These are phyloP conservation scores for Pemphredon lugubris DNA, from an alignment of 2,888 invertebrate species.

Conservation along the genomic window DNA sequence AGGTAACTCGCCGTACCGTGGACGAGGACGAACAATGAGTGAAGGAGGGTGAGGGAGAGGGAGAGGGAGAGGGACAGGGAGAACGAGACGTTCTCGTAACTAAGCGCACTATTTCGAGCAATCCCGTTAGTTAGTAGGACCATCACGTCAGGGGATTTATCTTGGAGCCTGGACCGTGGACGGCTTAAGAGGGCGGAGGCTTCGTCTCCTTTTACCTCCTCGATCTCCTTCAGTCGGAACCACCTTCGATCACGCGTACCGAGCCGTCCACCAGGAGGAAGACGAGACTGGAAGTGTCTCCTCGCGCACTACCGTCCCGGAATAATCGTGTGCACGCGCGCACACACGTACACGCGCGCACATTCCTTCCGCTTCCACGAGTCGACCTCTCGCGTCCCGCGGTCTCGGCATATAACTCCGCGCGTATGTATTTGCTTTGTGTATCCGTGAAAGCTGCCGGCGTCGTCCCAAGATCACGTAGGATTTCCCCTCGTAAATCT, in stretches of 20 bases:
- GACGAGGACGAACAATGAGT: not conserved
- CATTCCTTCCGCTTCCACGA: constrained; percentile 8
- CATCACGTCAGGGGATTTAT: constrained; percentile 73
- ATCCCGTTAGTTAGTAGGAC: constrained; percentile 72
- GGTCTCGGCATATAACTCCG: constrained; percentile 8
- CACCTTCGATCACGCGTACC: constrained; percentile 43
- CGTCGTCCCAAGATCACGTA: constrained; percentile 26
- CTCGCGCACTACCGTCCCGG: not conserved
- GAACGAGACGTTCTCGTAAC: constrained; percentile 44
- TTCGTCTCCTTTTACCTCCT: constrained; percentile 43
- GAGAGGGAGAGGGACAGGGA: not conserved
- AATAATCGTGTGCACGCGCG: not conserved
- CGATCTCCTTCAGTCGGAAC: constrained; percentile 28
- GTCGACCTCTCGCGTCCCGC: constrained; percentile 5
- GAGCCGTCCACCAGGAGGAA: not conserved
- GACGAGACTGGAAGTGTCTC: constrained; percentile 21
- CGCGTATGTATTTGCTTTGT: constrained; percentile 27
- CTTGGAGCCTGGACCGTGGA: constrained; percentile 64
- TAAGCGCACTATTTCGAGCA: constrained; percentile 67
- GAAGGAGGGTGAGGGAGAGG: constrained; percentile 2
- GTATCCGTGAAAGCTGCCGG: constrained; percentile 21
- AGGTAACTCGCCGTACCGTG: no score
- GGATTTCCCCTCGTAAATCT: constrained; percentile 44
- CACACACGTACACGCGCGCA: no score
- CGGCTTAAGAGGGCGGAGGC: constrained; percentile 64